Base-by-base conservation (phyloP, 2,113 vertebrate species). In the Myotis davidii region DNA sequence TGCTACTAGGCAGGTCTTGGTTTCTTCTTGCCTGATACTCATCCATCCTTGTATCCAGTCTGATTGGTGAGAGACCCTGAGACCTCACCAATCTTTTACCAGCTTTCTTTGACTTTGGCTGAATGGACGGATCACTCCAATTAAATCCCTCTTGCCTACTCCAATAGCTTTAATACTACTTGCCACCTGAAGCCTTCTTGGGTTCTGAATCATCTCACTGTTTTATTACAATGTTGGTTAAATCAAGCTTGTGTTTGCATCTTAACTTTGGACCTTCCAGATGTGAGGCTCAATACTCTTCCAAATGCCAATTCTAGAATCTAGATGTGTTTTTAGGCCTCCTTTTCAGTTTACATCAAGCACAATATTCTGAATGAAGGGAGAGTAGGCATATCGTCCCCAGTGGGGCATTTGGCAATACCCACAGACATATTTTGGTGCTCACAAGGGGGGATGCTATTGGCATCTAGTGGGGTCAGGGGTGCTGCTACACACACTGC, bases 151-250 rank as follows among this genome's bases (percentile, higher is more conserved):
- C 20, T 91, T 48, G 3, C 23, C 72, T 59, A 20, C 50, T 42
- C 73, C 65, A 20, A 0, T 50, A 29, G 3, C 21, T 73, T 37
- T 45, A 61, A 2, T 48, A 64, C 21, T 67, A 50, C 29, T 52
- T 78, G 3, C 21, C 39, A 56, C 2, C 48, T 0, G 6, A 25
- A 39, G 4, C 2, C 2, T 65, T 79, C 32, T 59, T 74, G 4
- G 8, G 16, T 9, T 29, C 11, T 54, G 12, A 50, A 84, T 76
- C 25, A 17, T 64, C 20, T 52, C 29, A 34, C 1, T 21, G 3
- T 94, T 61, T 90, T 88, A 56, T 48, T 88, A 56, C 1, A 69
- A n/a, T 48, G 10, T 32, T 89, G 84, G 20, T 81, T 20, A 94
- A 84, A 32, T 77, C 72, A 93, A 67, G 27, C 56, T 94, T 73